Conservation (phyloP, 2,113 vertebrate genomes). For the Abramis brama region DNA sequence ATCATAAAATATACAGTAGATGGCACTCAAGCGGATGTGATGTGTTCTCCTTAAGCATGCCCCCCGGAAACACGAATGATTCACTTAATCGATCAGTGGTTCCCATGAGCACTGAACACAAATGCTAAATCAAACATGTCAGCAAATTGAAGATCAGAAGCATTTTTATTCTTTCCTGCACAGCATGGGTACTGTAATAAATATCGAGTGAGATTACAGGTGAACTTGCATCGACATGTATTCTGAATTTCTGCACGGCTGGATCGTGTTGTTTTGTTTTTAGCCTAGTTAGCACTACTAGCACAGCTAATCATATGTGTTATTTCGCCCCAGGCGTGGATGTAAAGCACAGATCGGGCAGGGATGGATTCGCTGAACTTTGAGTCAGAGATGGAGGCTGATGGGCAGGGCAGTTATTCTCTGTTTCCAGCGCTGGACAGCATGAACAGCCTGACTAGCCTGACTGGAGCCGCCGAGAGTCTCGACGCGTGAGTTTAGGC, state of each 20-base stretch:
- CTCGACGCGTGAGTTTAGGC: constrained; percentile 71
- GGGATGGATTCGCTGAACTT: constrained; percentile 61
- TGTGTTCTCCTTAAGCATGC: background rate
- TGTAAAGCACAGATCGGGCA: background rate
- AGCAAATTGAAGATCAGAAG: background rate
- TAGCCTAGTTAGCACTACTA: background rate
- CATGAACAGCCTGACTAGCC: constrained; percentile 74
- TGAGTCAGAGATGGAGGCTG: constrained; percentile 81
- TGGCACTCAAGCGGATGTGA: background rate
- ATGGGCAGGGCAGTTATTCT: constrained; percentile 79
- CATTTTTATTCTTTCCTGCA: background rate
- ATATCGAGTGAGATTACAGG: background rate
- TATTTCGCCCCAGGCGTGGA: background rate
- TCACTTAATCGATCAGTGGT: background rate
- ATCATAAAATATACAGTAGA: background rate
- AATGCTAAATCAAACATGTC: background rate
- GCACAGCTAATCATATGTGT: background rate
- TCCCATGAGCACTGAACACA: background rate
- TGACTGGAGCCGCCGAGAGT: constrained; percentile 74
- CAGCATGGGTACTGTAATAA: background rate
- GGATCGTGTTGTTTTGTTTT: background rate
- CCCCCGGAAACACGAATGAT: background rate
- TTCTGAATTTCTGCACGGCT: background rate
- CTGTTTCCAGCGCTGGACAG: constrained; percentile 81
- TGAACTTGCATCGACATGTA: background rate